Evolutionary conservation across 2,888 invertebrate species (phyloP), one percentile per base, ranked within the genome.

Genomic region (Torymus auratus): DNA sequence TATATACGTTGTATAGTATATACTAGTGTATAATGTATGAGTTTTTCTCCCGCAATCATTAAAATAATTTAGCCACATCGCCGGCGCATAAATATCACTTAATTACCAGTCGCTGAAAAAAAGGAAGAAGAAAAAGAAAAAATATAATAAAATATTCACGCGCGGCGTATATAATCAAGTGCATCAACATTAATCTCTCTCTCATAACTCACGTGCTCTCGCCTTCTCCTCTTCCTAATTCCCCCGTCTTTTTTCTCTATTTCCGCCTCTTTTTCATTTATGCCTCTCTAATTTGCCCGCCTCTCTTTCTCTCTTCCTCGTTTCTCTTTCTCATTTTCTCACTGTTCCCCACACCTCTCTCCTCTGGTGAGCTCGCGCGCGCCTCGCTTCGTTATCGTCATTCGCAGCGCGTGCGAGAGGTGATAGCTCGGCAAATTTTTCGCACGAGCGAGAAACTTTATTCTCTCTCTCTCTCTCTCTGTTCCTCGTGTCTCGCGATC

Each of bases 301-400:
- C 28, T 28, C 28, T 28, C 28, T 28, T 7, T 28, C 28, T 28
- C n/a, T 15, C 14, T 15, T 15, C n/a, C 56, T 7, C 56, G 56
- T 56, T 14, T 56, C 56, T 15, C 15, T 15, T 14, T 56, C 14
- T 11, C 56, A 7, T 56, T 15, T n/a, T 56, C 28, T 28, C 28
- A 28, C 28, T 28, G 28, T 28, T 28, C 69, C 56, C 17, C n/a
- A 10, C 50, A 12, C 53, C 3, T 20, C 20, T 56, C 56, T 15
- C n/a, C n/a, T 15, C 56, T n/a, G 55, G 3, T n/a, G 15, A 4
- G 15, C 15, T 5, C 15, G 60, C 60, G 17, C 5, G 11, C 69
- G 15, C 69, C 69, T 12, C 20, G 23, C 71, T 60, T 68, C 56
- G 60, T 62, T 73, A 73, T 73, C 73, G 73, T n/a, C 41, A n/a